Evolutionary conservation across 1,140 invertebrate species (phyloP).

Genomic region (Metaphire vulgaris): DNA sequence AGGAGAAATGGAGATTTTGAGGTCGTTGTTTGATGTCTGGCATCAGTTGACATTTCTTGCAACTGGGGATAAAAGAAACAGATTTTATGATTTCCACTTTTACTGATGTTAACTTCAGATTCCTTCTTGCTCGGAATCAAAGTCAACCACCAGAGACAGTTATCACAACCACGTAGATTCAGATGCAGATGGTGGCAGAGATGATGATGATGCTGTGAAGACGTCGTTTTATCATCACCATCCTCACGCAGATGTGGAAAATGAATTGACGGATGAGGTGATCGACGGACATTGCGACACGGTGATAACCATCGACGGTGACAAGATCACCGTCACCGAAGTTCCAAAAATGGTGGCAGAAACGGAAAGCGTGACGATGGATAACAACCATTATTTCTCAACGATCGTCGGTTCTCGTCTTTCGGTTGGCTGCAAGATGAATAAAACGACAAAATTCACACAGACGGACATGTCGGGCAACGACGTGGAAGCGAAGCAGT

Average conservation of each 20-base stretch:
- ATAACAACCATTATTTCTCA: constrained; percentile 4
- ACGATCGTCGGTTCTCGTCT: constrained; percentile 5
- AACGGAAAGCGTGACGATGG: constrained; percentile 23
- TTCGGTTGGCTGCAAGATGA: background rate
- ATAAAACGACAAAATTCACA: background rate
- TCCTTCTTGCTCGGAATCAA: too few relatives aligned
- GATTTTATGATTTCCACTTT: too few relatives aligned
- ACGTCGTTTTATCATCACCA: too few relatives aligned
- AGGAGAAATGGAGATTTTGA: too few relatives aligned
- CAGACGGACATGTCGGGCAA: constrained; percentile 11
- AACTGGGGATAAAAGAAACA: too few relatives aligned
- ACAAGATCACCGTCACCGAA: constrained; percentile 16
- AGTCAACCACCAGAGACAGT: too few relatives aligned
- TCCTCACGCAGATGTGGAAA: background rate
- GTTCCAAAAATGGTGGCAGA: constrained; percentile 4
- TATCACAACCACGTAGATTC: background rate
- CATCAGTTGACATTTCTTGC: too few relatives aligned
- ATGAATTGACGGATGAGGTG: background rate
- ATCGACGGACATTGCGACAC: background rate
- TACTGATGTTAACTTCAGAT: too few relatives aligned
- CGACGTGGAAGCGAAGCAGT: constrained; percentile 7
- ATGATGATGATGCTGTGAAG: background rate
- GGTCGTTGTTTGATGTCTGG: too few relatives aligned
- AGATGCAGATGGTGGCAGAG: background rate
- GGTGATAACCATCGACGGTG: background rate